Conservation (phyloP, 2,113 vertebrate species). For the Cyprinodon variegatus region DNA sequence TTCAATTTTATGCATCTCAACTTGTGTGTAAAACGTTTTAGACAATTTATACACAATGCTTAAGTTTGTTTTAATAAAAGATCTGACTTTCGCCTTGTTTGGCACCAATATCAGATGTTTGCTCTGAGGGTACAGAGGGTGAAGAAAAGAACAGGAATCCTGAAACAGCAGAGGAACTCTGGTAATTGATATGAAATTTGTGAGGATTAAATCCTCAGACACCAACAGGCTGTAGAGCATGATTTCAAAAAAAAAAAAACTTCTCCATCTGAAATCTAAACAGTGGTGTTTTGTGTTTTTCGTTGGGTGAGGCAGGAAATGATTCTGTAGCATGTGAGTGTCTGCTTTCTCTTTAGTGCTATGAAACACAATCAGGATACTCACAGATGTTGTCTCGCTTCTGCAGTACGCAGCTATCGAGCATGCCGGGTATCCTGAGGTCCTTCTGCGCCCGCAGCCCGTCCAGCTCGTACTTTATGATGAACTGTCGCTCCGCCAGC, state of each 20-base stretch:
- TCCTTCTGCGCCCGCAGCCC: constrained; percentile 73
- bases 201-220: background rate
- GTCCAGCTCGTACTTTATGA: constrained; percentile 81
- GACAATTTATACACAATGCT: too few species aligned
- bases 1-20: too few species aligned
- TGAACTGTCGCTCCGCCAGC: constrained; percentile 80
- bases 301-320: background rate
- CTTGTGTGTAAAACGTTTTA: too few species aligned
- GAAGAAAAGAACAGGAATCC: too few species aligned
- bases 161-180: too few species aligned
- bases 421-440: constrained; percentile 78
- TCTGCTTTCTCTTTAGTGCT: background rate
- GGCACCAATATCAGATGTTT: too few species aligned
- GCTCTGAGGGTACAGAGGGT: too few species aligned
- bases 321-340: background rate
- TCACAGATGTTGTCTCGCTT: constrained; percentile 77
- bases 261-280: background rate
- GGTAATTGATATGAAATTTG: too few species aligned
- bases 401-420: constrained; percentile 59
- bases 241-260: background rate
- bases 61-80: too few species aligned
- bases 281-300: background rate
- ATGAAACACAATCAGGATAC: constrained; percentile 14
- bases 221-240: background rate
- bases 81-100: too few species aligned